Evolutionary conservation across 2,797 vertebrate species (phyloP).

Genomic region (Anisognathus igniventris): DNA sequence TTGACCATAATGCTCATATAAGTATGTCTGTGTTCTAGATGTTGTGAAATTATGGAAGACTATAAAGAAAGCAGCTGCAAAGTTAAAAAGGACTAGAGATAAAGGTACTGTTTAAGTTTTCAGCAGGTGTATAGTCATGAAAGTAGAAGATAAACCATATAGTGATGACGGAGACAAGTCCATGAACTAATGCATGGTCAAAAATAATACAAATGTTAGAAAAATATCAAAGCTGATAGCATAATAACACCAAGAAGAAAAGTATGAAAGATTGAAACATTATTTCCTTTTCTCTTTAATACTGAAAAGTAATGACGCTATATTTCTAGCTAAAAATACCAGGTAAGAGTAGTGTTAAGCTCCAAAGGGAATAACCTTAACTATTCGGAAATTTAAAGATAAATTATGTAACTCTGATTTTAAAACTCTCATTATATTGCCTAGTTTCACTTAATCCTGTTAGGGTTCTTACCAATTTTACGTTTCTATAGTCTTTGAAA

Average conservation of each 20-base stretch:
- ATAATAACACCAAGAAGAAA: neutral
- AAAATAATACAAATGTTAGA: neutral
- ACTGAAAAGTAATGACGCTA: neutral
- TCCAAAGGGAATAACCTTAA: neutral
- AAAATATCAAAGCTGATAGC: neutral
- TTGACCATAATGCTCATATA: neutral
- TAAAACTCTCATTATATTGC: neutral
- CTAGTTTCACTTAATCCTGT: neutral
- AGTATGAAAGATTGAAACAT: neutral
- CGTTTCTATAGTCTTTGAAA: neutral
- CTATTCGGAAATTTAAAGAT: neutral
- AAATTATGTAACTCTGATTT: neutral
- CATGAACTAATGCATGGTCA: neutral
- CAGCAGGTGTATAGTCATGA: neutral
- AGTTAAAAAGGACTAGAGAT: neutral
- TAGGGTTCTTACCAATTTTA: neutral
- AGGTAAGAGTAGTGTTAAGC: neutral
- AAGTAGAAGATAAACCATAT: neutral
- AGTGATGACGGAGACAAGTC: neutral
- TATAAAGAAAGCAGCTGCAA: neutral
- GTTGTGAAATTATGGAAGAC: neutral
- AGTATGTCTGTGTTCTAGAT: neutral
- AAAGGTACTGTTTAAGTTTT: neutral
- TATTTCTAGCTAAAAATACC: neutral
- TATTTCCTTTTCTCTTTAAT: neutral